phyloP scores from a whole-genome alignment of 2,797 vertebrate genomes.

The Phrynocephalus guinanensis region DNA sequence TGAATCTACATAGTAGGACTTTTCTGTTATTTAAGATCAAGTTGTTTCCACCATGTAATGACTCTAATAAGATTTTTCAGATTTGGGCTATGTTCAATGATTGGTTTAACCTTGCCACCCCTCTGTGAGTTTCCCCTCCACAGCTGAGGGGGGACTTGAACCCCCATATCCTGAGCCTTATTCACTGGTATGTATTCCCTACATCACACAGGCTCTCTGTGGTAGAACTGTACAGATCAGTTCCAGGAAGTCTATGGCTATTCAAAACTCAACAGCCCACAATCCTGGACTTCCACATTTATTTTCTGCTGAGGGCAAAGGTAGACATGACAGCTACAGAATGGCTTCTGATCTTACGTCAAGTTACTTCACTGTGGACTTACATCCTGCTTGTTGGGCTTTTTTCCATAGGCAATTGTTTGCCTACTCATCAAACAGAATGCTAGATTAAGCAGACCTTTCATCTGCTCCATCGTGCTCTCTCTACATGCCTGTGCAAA shows the following conservation, averaged over 20 bases:
- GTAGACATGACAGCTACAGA: neutral
- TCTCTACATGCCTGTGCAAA: neutral
- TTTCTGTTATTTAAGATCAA: too few species aligned
- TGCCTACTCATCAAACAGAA: neutral
- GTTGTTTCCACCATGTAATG: too few species aligned
- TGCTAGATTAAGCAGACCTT: neutral
- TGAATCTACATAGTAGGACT: neutral
- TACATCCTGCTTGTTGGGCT: neutral
- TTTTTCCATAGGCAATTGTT: neutral
- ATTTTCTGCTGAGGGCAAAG: neutral
- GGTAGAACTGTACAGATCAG: constrained; percentile 2
- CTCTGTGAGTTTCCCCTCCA: too few species aligned
- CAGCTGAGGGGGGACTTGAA: too few species aligned
- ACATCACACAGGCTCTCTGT: too few species aligned
- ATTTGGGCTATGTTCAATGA: too few species aligned
- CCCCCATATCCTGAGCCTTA: too few species aligned
- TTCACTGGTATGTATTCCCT: too few species aligned
- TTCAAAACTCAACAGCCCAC: neutral
- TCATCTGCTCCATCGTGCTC: neutral
- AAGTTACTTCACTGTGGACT: neutral
- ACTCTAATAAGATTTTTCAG: too few species aligned
- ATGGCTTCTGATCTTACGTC: neutral
- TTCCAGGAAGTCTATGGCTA: neutral
- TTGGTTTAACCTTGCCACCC: too few species aligned
- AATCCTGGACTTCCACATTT: neutral